These are phyloP conservation scores for Numenius phaeopus DNA, from an alignment of 2,797 vertebrate genomes.

Conservation along the genomic window DNA sequence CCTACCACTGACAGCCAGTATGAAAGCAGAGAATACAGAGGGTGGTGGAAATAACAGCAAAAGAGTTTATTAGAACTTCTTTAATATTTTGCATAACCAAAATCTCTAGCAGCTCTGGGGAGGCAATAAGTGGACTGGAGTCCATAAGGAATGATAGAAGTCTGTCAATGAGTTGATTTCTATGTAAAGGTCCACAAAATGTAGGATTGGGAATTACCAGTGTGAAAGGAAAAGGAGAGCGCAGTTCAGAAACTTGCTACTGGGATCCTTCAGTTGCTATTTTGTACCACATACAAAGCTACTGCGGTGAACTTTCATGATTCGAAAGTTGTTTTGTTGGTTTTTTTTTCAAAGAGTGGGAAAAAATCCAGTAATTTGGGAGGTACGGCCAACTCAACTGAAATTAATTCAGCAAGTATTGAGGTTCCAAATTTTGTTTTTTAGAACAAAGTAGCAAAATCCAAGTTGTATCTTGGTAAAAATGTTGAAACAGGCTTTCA, in stretches of 20 bases:
- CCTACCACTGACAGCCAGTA: not conserved
- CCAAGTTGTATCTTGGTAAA: not conserved
- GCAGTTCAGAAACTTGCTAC: not conserved
- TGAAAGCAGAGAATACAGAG: not conserved
- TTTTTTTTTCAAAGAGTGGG: not conserved
- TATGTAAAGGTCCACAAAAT: not conserved
- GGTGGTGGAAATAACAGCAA: not conserved
- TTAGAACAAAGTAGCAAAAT: not conserved
- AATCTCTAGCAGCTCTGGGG: not conserved
- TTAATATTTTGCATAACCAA: not conserved
- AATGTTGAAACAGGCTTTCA: slow-evolving; percentile 53
- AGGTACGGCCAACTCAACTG: not conserved
- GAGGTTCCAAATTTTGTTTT: slow-evolving; percentile 25
- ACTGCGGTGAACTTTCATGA: not conserved
- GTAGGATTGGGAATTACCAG: not conserved
- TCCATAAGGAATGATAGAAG: not conserved
- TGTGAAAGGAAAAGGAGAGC: not conserved
- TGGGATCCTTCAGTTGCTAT: not conserved
- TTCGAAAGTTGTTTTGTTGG: not conserved
- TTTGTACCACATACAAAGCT: not conserved
- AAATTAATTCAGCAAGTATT: slow-evolving; percentile 4
- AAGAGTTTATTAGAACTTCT: not conserved
- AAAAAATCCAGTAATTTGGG: not conserved
- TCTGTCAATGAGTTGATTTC: not conserved
- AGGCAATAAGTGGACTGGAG: not conserved